Conservation (phyloP, 2,797 vertebrate species). For the Notolepis coatsorum region DNA sequence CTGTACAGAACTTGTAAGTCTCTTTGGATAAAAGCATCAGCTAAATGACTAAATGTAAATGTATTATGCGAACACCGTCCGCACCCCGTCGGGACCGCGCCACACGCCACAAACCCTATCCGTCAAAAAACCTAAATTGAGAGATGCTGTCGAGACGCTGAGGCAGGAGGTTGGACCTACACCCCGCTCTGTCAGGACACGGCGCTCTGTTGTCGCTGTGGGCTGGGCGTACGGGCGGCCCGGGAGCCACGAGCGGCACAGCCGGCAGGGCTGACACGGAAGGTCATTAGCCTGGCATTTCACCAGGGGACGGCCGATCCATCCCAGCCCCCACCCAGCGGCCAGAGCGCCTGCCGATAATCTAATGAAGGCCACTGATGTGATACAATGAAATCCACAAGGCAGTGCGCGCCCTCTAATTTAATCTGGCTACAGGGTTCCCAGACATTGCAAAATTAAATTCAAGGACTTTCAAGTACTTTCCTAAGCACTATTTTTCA, state of each 20-base stretch:
- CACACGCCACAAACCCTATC: not conserved
- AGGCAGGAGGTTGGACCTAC: not conserved
- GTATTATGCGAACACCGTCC: not conserved
- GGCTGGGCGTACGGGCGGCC: constrained; percentile 15
- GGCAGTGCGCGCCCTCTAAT: constrained; percentile 38
- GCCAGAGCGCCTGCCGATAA: constrained; percentile 36
- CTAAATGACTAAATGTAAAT: not conserved
- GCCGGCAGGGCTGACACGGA: constrained; percentile 17
- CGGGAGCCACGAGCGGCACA: constrained; percentile 21
- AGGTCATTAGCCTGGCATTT: constrained; percentile 59
- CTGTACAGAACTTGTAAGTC: too few species aligned
- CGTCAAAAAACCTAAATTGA: constrained; percentile 5
- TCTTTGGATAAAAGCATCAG: not conserved
- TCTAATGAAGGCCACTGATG: constrained; percentile 52
- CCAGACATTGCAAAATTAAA: too few species aligned
- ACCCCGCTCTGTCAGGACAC: not conserved
- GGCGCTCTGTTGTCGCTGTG: constrained; percentile 17
- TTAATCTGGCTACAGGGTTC: constrained; percentile 26
- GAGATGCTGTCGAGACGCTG: not conserved
- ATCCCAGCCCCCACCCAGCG: constrained; percentile 38
- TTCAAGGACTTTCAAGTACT: too few species aligned
- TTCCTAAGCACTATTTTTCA: too few species aligned
- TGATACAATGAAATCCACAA: constrained; percentile 53
- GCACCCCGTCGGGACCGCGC: not conserved
- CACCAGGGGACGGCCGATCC: constrained; percentile 43